These are phyloP conservation scores for Psittacula echo DNA, from an alignment of 2,797 vertebrate species.

Conservation along the genomic window DNA sequence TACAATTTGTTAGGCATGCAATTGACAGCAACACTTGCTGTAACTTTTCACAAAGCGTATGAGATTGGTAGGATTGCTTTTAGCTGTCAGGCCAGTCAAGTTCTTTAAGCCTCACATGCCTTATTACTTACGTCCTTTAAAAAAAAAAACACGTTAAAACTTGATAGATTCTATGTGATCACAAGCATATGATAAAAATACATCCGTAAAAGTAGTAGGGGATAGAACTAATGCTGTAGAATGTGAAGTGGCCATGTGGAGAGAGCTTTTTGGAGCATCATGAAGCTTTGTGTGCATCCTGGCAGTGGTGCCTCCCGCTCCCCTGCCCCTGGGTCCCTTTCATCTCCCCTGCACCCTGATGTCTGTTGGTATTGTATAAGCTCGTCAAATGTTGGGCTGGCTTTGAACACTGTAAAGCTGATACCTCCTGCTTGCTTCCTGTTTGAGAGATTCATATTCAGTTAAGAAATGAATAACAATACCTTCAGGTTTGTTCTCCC, in stretches of 20 bases:
- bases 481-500: background rate
- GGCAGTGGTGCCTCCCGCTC: fast-evolving
- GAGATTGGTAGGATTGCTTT: background rate
- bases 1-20: background rate
- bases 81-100: background rate
- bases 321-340: background rate
- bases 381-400: background rate
- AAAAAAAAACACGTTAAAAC: background rate
- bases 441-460: background rate
- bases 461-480: background rate
- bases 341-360: background rate
- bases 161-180: background rate
- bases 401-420: background rate
- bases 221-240: background rate
- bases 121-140: background rate
- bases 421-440: background rate
- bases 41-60: background rate
- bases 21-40: background rate
- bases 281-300: background rate
- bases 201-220: background rate
- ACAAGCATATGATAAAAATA: background rate
- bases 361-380: fast-evolving
- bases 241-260: background rate
- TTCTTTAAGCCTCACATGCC: background rate
- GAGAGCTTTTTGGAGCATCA: background rate